phyloP scores from a whole-genome alignment of 2,888 invertebrate species.

The Chromoteleia sp. region DNA sequence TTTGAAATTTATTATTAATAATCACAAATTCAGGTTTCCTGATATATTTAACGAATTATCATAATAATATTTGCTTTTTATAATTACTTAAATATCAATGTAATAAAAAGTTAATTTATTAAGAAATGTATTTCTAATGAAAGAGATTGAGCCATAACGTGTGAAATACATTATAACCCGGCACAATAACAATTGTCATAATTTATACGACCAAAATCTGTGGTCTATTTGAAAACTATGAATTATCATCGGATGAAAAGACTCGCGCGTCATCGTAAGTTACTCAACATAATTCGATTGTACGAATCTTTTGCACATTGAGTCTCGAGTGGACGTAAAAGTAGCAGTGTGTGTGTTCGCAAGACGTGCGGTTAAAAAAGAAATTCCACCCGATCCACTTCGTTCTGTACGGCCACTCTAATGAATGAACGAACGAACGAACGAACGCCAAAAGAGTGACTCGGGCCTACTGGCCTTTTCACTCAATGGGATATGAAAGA shows the following conservation, averaged over 20 bases:
- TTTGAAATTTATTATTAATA: no score
- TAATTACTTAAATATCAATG: no score
- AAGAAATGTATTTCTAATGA: background rate
- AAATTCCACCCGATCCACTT: constrained; percentile 80
- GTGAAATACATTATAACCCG: constrained; percentile 16
- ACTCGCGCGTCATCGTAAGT: constrained; percentile 65
- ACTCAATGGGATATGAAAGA: constrained; percentile 78
- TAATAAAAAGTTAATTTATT: no score
- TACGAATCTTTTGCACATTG: constrained; percentile 69
- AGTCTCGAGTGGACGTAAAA: constrained; percentile 68
- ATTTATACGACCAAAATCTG: constrained; percentile 55
- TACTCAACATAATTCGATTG: constrained; percentile 69
- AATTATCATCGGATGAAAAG: constrained; percentile 62
- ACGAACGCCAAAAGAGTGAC: constrained; percentile 72
- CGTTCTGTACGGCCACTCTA: constrained; percentile 78
- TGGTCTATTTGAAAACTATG: constrained; percentile 67
- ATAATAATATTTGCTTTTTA: no score
- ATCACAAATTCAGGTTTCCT: no score
- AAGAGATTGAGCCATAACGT: constrained; percentile 13
- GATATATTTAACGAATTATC: no score
- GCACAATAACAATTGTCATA: constrained; percentile 57
- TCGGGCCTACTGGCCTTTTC: constrained; percentile 73
- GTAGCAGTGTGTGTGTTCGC: constrained; percentile 67
- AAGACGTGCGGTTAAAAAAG: constrained; percentile 76
- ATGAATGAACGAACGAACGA: constrained; percentile 80